Evolutionary conservation across 1,140 invertebrate genomes (phyloP), one percentile per base, ranked within the genome.

Genomic region (Melanaphis sacchari): DNA sequence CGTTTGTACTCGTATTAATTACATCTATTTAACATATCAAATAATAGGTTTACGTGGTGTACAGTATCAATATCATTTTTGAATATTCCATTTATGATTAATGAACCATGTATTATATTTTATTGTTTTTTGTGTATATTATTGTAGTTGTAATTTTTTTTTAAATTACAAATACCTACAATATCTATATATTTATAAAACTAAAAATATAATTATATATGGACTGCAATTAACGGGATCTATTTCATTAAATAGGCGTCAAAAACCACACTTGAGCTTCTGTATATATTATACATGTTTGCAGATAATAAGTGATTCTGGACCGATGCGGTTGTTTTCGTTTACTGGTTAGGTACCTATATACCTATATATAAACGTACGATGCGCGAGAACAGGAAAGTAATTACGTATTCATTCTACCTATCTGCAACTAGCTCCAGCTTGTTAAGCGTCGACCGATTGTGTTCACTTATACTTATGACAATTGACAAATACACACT

Each of bases 401-500:
- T 49, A 91, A 92, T 82, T 92, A 92, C 66, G 91, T 81, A 92
- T 92, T 92, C 66, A 82, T 82, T 41, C 11, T 91, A 43, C 31
- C 90, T 81, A 76, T 52, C 31, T n/a, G 31, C 90, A 38, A 52
- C 40, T 41, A 26, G 24, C 84, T 31, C 31, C 38, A 66, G 90
- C 81, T 93, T 85, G 91, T 93, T 93, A 93, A 85, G 43, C 91
- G 66, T 92, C 76, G 21, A 31, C n/a, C 91, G 91, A 92, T 82
- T 49, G 91, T 82, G n/a, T 81, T 92, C 91, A 52, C 59, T 91
- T 91, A 66, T 40, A 88, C n/a, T 46, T 54, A 85, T 85, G 76
- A 85, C 81, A 85, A 93, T 93, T 93, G 81, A 93, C 91, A 93
- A 93, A 93, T 85, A 93, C 81, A 85, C 76, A 93, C 91, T 93